Conservation (phyloP, 2,888 invertebrate genomes). For the Lasioglossum calceatum region DNA sequence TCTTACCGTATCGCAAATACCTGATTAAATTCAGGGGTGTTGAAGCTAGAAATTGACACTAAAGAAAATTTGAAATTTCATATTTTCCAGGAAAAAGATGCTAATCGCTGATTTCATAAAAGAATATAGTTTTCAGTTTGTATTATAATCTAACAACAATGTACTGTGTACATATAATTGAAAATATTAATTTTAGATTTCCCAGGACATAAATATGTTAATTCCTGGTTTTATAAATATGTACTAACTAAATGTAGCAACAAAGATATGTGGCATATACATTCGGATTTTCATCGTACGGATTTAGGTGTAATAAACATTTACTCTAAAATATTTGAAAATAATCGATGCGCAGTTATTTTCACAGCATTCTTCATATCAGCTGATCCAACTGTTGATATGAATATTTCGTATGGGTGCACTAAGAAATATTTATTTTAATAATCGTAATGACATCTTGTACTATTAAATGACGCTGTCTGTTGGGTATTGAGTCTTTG, state of each 20-base stretch:
- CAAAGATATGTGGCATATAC: not conserved
- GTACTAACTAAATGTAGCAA: not conserved
- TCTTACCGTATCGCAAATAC: not conserved
- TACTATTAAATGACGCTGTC: slow-evolving; percentile 54
- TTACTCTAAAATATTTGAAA: not conserved
- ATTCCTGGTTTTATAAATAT: not conserved
- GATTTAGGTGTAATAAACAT: not conserved
- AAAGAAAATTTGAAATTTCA: not conserved
- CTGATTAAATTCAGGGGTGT: not conserved
- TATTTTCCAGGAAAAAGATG: not conserved
- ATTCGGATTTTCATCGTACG: not conserved
- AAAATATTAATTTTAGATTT: too few species aligned
- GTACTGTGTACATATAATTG: not conserved
- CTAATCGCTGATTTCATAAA: not conserved
- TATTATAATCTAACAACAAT: not conserved
- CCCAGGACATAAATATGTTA: not conserved
- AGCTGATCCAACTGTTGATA: not conserved
- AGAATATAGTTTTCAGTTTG: not conserved
- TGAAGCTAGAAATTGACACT: not conserved
- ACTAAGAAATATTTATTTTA: not conserved
- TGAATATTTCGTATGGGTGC: not conserved
- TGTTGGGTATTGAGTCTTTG: slow-evolving; percentile 53
- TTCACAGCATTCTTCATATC: not conserved
- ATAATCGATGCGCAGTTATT: not conserved
- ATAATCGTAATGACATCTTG: slow-evolving; percentile 6